Conservation (phyloP, 2,113 vertebrate species). For the Forbesichthys agassizii region DNA sequence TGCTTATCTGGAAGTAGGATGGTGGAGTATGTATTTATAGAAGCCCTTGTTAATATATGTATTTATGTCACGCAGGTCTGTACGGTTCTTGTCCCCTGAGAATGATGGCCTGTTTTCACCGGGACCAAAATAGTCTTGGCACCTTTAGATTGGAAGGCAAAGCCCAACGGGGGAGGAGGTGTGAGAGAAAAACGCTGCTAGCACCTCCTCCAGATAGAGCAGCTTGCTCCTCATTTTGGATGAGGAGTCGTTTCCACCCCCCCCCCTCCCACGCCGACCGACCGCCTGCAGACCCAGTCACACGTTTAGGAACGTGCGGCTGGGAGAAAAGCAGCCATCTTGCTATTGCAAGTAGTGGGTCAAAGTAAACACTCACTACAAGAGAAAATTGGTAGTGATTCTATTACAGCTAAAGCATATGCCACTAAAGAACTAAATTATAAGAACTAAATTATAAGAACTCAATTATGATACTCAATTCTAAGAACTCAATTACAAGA, state of each 20-base stretch:
- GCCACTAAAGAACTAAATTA: not conserved
- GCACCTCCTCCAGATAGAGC: not conserved
- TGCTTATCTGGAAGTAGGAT: slow-evolving; percentile 30
- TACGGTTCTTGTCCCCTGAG: slow-evolving; percentile 27
- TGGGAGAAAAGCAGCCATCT: not conserved
- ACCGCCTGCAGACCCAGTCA: not conserved
- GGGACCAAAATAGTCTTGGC: slow-evolving; percentile 41
- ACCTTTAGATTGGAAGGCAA: slow-evolving; percentile 31
- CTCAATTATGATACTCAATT: not conserved
- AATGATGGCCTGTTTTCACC: slow-evolving; percentile 56
- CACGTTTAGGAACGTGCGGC: not conserved
- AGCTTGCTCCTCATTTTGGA: not conserved
- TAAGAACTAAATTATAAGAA: not conserved
- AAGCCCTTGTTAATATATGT: not conserved
- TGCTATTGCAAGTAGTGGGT: not conserved
- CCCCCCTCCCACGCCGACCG: no score
- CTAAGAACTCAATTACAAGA: no score
- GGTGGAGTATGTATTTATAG: slow-evolving; percentile 24
- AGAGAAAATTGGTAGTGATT: not conserved
- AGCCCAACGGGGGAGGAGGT: not conserved
- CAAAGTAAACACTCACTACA: not conserved
- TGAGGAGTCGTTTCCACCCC: not conserved
- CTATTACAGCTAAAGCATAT: not conserved
- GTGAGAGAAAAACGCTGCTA: not conserved
- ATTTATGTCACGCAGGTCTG: slow-evolving; percentile 1